These are phyloP conservation scores for Pristionchus entomophagus DNA, from an alignment of 2,888 invertebrate genomes.

Conservation along the genomic window DNA sequence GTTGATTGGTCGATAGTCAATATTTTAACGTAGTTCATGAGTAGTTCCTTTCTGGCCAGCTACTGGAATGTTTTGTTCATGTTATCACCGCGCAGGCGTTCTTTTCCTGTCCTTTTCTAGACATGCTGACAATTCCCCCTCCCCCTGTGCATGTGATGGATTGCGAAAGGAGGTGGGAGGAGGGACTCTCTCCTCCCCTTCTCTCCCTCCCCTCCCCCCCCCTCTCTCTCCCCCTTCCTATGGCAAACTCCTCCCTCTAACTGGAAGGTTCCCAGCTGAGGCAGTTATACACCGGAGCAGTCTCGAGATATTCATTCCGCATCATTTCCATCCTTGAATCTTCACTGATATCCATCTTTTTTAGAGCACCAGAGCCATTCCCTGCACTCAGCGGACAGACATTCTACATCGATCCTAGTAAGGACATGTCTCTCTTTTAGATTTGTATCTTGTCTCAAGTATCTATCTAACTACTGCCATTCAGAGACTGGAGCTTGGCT, in stretches of 20 bases:
- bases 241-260: slow-evolving; percentile 26
- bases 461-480: not conserved
- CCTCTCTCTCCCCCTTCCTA: not conserved
- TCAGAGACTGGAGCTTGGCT: not conserved
- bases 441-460: too few relatives aligned
- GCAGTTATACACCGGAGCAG: not conserved
- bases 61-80: too few relatives aligned
- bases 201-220: slow-evolving; percentile 2
- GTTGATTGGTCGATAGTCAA: too few relatives aligned
- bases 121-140: slow-evolving; percentile 21
- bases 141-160: slow-evolving; percentile 9
- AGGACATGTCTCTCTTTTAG: not conserved
- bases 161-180: slow-evolving; percentile 22
- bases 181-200: not conserved
- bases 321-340: not conserved
- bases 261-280: slow-evolving; percentile 36
- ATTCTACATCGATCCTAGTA: not conserved
- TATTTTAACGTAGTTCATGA: too few relatives aligned
- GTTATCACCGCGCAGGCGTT: too few relatives aligned
- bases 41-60: too few relatives aligned
- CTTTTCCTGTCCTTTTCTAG: not conserved
- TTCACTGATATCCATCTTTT: not conserved
- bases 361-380: not conserved
- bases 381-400: not conserved
- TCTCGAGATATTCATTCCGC: not conserved